Evolutionary conservation across 2,888 invertebrate genomes (phyloP), one percentile per base, ranked within the genome.

Genomic region (Phyllotreta cruciferae): DNA sequence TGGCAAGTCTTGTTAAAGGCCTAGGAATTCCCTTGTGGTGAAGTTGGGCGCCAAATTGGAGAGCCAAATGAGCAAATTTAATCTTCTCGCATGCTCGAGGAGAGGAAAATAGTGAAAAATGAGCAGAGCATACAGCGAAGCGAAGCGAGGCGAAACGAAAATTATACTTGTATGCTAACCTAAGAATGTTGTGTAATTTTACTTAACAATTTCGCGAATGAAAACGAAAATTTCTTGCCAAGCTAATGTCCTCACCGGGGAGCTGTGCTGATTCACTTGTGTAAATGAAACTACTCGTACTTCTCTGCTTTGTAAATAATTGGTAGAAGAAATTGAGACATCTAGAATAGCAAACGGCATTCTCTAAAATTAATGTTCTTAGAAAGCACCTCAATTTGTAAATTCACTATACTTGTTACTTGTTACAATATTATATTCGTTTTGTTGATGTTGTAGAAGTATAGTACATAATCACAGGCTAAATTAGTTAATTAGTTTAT

Each of bases 31-130:
- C 35, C 49, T 34, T 7, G 9, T 49, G 49, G 9, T 35, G 49
- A 35, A 49, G 11, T 14, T 35, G n/a, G 35, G 35, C 49, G 49
- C 35, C n/a, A 49, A 34, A 49, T 49, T 49, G 49, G 35, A 49
- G 6, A 7, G 14, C 35, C 49, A 34, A n/a, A 49, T 35, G 49
- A 35, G 49, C 9, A 35, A 49, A 49, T 49, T 49, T 49, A 49
- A 49, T 49, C 49, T 47, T 47, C 14, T 49, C 36, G 10, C 11
- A 35, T 35, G 49, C 9, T n/a, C n/a, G 35, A 34, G 9, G 24
- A 49, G 36, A 49, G 49, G 49, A 49, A 49, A 49, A 49, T 49
- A 49, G 49, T 34, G 49, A 49, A 49, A 49, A 49, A 49, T 49
- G 49, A 49, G 10, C 10, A 9, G 1, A 10, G 49, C 9, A 14